These are phyloP conservation scores for Psephotus haematonotus DNA, from an alignment of 2,113 vertebrate species.

Conservation along the genomic window DNA sequence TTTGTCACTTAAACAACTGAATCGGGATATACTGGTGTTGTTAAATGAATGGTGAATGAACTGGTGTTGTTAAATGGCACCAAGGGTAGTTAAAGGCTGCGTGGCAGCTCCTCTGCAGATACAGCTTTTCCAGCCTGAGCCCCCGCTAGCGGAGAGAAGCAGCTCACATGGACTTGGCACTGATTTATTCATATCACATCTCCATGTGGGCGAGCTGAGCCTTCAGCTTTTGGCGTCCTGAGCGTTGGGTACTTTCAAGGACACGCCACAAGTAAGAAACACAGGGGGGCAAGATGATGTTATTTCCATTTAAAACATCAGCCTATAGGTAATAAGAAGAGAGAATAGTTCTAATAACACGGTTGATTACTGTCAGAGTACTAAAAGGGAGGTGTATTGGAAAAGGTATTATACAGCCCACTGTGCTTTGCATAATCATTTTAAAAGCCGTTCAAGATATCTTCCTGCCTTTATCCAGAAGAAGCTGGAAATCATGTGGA, in stretches of 20 bases:
- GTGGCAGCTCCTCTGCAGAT: neutral
- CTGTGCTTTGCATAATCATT: constrained; percentile 9
- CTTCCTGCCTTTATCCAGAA: neutral
- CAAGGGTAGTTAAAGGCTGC: neutral
- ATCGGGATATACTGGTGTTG: neutral
- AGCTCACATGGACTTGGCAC: neutral
- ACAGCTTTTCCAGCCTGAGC: neutral
- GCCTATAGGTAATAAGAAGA: neutral
- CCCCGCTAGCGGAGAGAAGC: neutral
- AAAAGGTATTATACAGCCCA: neutral
- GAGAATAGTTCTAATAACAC: neutral
- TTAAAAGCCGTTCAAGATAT: neutral
- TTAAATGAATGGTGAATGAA: neutral
- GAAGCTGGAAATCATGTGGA: neutral
- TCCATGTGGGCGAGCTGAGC: neutral
- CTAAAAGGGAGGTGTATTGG: constrained; percentile 7
- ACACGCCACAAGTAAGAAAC: neutral
- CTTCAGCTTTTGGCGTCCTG: neutral
- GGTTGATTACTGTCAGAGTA: neutral
- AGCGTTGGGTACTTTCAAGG: neutral
- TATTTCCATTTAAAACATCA: neutral
- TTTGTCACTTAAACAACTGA: neutral
- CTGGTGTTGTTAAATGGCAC: neutral
- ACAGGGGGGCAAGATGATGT: neutral
- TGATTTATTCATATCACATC: constrained; percentile 25